Conservation (phyloP, 2,113 vertebrate genomes). For the Silurus meridionalis region DNA sequence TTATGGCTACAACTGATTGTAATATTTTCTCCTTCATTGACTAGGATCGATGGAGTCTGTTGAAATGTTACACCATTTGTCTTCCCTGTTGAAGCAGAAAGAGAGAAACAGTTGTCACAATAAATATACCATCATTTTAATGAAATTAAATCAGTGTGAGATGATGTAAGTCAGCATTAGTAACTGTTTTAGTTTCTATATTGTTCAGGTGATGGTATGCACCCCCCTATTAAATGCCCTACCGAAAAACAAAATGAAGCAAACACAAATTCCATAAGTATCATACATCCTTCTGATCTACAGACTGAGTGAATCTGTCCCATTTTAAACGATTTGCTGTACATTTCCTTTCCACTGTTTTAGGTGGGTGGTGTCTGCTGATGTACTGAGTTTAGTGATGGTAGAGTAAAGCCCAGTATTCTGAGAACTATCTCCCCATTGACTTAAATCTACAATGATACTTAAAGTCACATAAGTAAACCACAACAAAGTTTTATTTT, state of each 20-base stretch:
- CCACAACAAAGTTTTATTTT: neutral
- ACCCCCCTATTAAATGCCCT: neutral
- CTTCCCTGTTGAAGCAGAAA: slow-evolving; percentile 1
- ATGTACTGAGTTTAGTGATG: neutral
- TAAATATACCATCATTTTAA: neutral
- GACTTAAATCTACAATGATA: neutral
- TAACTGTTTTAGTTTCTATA: neutral
- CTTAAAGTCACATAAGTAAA: neutral
- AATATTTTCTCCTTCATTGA: neutral
- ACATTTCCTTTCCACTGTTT: neutral
- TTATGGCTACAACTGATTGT: slow-evolving; percentile 39
- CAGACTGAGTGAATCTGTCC: slow-evolving; percentile 42
- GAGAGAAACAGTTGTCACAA: neutral
- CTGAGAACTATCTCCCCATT: slow-evolving; percentile 20
- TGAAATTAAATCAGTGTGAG: neutral
- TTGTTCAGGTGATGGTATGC: no score
- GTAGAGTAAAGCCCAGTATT: no score
- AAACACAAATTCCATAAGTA: neutral
- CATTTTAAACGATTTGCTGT: neutral
- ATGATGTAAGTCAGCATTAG: neutral
- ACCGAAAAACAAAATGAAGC: neutral
- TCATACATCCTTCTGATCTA: neutral
- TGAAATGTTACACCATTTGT: slow-evolving; percentile 33
- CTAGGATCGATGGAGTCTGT: slow-evolving; percentile 1
- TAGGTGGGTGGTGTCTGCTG: neutral